These are phyloP conservation scores for Tromatobia lineatoria DNA, from an alignment of 2,888 invertebrate species.

Conservation along the genomic window DNA sequence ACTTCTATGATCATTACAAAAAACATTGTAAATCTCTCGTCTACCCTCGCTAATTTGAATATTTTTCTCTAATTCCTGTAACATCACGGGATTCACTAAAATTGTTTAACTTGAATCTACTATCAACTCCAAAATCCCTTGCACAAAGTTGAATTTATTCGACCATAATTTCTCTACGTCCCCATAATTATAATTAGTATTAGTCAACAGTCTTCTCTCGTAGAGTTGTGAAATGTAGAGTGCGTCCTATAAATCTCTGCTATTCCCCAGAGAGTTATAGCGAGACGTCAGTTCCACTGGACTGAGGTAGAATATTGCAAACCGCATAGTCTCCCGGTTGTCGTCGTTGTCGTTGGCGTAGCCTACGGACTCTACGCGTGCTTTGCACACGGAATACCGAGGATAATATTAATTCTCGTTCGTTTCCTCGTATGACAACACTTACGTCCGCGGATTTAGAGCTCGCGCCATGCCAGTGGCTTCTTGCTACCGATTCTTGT, in stretches of 20 bases:
- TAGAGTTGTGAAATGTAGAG: conserved; percentile 72
- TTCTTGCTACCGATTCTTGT: conserved; percentile 55
- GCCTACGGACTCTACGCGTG: conserved; percentile 62
- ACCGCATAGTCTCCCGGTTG: conserved; percentile 47
- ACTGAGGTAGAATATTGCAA: conserved; percentile 34
- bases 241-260: conserved; percentile 66
- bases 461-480: conserved; percentile 28
- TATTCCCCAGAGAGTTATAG: conserved; percentile 60
- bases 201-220: conserved; percentile 68
- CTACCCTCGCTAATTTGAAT: not conserved
- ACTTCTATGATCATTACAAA: not conserved
- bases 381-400: conserved; percentile 63
- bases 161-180: conserved; percentile 43
- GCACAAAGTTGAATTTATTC: conserved; percentile 48
- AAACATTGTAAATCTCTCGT: not conserved
- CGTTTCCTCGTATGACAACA: conserved; percentile 79
- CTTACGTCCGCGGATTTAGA: conserved; percentile 33
- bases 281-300: conserved; percentile 48
- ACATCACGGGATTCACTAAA: too few relatives aligned
- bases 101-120: too few relatives aligned
- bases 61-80: not conserved
- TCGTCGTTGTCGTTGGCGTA: conserved; percentile 38
- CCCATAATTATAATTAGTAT: conserved; percentile 66
- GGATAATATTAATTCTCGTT: conserved; percentile 68
- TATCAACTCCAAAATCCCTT: not conserved